Base-by-base conservation (phyloP, 2,113 vertebrate genomes). In the Notiomystis cincta region DNA sequence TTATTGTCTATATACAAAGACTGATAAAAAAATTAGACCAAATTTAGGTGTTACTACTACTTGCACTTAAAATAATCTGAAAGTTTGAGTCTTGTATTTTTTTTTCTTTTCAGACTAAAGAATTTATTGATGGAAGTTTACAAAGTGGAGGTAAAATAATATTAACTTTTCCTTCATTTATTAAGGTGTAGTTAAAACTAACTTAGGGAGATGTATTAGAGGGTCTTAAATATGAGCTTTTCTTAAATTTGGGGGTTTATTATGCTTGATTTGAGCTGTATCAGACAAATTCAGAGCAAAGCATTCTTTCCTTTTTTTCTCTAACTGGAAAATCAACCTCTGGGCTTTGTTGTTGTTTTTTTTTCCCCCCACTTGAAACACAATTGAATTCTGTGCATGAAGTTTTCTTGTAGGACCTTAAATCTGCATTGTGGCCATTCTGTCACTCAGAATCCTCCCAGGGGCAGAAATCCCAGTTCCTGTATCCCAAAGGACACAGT, bases 121-220 rank as follows among this genome's bases (percentile, higher is more conserved):
- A 99, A 97, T 99, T 99, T 98, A 99, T 99, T 97, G 99, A 99
- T 98, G 98, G 98, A 97, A 99, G 99, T 98, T 99, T 99, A 99
- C 98, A 99, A 96, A 98, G 97, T 96, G 99, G 99, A 98, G 99
- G 99, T 99, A 99, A 97, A 83, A 75, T 37, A 30, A 9, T 8
- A 2, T 27, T n/a, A 22, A 60, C 11, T 79, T 84, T 64, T 37
- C 27, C 23, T 61, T 93, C 25, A 7, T 90, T 76, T 60, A 15
- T 35, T 56, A 24, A 64, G 61, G 9, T 2, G 6, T 10, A 71
- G 27, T 50, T 70, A 72, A 66, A 89, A 42, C 6, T 7, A 9
- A 67, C 4, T 40, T 31, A 25, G 47, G 30, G 27, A 0, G 66
- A 0, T 15, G 10, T 53, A 27, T 19, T n/a, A 82, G 38, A 73